A percentile compares a stretch with the other conserved stretches of the same genome.
phyloP scores from a whole-genome alignment of 2,113 vertebrate species.

The Danio rerio region DNA sequence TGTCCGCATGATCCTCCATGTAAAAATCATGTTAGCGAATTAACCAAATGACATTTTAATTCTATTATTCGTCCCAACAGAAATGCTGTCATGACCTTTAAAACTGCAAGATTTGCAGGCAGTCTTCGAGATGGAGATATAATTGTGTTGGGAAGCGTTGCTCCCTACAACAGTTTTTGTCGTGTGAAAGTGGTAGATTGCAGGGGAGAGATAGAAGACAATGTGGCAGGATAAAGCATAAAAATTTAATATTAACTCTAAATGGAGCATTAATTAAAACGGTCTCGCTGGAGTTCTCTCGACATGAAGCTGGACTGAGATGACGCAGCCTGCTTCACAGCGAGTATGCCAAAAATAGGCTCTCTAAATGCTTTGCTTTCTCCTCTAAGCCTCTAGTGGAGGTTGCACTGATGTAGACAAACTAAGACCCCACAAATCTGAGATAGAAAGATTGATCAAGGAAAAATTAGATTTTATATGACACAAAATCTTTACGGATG shows the following conservation, averaged over 20 bases:
- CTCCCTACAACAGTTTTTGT: not conserved
- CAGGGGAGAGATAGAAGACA: constrained; percentile 44
- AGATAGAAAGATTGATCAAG: too few relatives aligned
- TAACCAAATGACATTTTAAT: constrained; percentile 13
- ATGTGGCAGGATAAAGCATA: not conserved
- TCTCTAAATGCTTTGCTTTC: constrained; percentile 3
- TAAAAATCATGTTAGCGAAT: not conserved
- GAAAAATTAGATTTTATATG: too few relatives aligned
- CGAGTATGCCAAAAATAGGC: not conserved
- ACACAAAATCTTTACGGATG: too few relatives aligned
- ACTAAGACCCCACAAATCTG: too few relatives aligned
- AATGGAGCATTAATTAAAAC: constrained; percentile 72
- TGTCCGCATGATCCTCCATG: not conserved
- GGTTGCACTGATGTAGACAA: not conserved
- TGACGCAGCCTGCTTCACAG: constrained; percentile 46
- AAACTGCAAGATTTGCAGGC: not conserved
- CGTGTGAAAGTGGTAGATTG: not conserved
- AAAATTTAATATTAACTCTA: constrained; percentile 42
- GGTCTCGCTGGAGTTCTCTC: constrained; percentile 56
- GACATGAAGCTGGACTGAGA: constrained; percentile 50
- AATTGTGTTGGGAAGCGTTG: not conserved
- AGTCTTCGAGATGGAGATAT: not conserved
- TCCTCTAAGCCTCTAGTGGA: not conserved
- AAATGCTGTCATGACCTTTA: not conserved
- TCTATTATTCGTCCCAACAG: not conserved